phyloP scores from a whole-genome alignment of 2,113 vertebrate species.

The Rhinichthys klamathensis region DNA sequence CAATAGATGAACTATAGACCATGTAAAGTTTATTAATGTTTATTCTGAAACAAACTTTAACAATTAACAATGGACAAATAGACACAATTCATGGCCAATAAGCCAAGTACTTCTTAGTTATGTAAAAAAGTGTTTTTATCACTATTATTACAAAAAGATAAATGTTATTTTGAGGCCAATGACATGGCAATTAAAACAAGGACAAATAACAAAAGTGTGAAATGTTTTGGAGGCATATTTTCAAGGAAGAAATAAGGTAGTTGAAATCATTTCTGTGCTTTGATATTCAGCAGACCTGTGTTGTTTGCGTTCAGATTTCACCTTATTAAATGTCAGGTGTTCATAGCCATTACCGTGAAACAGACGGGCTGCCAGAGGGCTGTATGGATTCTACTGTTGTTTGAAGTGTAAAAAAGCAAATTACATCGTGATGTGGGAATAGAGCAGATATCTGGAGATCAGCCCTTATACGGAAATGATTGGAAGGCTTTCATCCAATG shows the following conservation, averaged over 20 bases:
- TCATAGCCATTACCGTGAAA: conserved; percentile 6
- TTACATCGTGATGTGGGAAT: conserved; percentile 14
- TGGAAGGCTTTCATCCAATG: conserved; percentile 25
- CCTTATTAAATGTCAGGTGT: conserved; percentile 33
- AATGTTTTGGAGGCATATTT: background rate
- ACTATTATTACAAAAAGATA: background rate
- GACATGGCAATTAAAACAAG: background rate
- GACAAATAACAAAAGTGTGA: background rate
- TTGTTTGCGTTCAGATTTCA: conserved; percentile 27
- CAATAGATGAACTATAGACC: background rate
- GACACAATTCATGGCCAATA: background rate
- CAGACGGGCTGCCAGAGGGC: background rate
- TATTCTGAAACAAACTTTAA: conserved; percentile 3
- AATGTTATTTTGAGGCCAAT: background rate
- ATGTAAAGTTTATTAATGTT: background rate
- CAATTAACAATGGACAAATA: background rate
- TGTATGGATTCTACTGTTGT: background rate
- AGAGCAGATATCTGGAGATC: conserved; percentile 11
- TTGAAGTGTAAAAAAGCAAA: conserved; percentile 22
- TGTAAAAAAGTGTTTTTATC: background rate
- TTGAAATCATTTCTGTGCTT: background rate
- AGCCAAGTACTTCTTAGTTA: background rate
- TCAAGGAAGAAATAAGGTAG: background rate
- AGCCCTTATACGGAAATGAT: background rate
- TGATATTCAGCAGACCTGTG: background rate